Evolutionary conservation across 2,888 invertebrate species (phyloP), one percentile per base, ranked within the genome.

Genomic region (Aproaerema taeniolella): DNA sequence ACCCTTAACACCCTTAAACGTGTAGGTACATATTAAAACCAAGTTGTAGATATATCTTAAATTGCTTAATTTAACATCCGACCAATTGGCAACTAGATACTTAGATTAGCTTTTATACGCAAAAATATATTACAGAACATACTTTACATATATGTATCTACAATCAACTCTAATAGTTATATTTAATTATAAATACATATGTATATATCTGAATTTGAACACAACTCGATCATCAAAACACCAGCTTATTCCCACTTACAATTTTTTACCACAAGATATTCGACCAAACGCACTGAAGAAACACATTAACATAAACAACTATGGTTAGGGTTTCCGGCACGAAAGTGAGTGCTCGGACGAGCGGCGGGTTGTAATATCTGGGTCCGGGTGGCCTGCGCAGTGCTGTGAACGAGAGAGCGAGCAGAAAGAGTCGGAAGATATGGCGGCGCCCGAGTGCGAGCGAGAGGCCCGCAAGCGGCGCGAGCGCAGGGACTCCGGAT

Each of bases 381-480:
- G 76, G 60, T 67, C 67, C 70, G 79, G 72, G 74, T 82, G 83
- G 81, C 81, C 77, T 81, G 77, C 81, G 64, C 83, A 83, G 83
- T 82, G 85, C 78, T 77, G 78, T 63, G 79, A 78, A 63, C 73
- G 69, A 52, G 69, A 64, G 40, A 66, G 58, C 41, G 67, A 63
- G 50, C 58, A 67, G 63, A 79, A 71, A 58, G 81, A 85, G 61
- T 59, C 67, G 15, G 82, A 75, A 65, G 83, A 85, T 43, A 88
- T 88, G 77, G 85, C 81, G 52, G 83, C 88, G 48, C 81, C 88
- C 38, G 83, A 88, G 71, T 81, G 88, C 67, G 88, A 88, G 75
- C 77, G 88, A 56, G 85, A 88, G 73, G 88, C 88, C 52, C 87
- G 89, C 57, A 90, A 90, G 72, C 82, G 89, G 33, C 89, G 90